Evolutionary conservation across 2,888 invertebrate genomes (phyloP).

Genomic region (Tubulanus polymorphus): DNA sequence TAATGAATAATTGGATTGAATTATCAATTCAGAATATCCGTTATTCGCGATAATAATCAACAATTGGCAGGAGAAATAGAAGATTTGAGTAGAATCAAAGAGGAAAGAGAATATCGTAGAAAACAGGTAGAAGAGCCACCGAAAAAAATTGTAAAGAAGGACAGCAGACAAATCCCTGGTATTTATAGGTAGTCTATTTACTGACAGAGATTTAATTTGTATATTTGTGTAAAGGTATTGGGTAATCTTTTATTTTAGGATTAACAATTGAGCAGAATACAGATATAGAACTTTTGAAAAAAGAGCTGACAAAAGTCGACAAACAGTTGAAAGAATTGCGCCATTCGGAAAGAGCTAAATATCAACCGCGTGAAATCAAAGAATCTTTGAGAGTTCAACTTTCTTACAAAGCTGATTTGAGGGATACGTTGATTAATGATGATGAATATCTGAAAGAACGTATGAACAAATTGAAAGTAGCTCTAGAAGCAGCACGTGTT

Average conservation of each 20-base stretch:
- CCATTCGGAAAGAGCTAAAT: conserved; percentile 39
- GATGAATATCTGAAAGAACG: conserved; percentile 39
- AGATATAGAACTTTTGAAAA: conserved; percentile 34
- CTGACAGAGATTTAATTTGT: neutral
- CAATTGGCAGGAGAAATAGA: conserved; percentile 30
- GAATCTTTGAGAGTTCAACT: conserved; percentile 37
- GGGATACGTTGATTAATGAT: conserved; percentile 39
- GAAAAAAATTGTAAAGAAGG: conserved; percentile 36
- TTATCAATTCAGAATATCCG: conserved; percentile 33
- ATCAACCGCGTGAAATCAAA: conserved; percentile 36
- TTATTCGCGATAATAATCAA: conserved; percentile 42
- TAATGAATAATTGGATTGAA: no score
- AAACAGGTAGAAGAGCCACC: conserved; percentile 31
- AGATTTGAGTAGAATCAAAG: conserved; percentile 26
- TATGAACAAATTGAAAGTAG: conserved; percentile 42
- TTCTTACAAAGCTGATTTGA: conserved; percentile 32
- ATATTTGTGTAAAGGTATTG: no score
- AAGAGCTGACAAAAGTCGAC: conserved; percentile 41
- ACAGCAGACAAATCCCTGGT: conserved; percentile 45
- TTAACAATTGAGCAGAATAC: conserved; percentile 46
- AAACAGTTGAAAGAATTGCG: conserved; percentile 43
- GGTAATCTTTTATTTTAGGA: conserved; percentile 24
- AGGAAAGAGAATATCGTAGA: conserved; percentile 31
- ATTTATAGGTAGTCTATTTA: no score
- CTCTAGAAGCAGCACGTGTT: conserved; percentile 44